phyloP scores from a whole-genome alignment of 2,797 vertebrate species.

The Bradypodion ventrale region DNA sequence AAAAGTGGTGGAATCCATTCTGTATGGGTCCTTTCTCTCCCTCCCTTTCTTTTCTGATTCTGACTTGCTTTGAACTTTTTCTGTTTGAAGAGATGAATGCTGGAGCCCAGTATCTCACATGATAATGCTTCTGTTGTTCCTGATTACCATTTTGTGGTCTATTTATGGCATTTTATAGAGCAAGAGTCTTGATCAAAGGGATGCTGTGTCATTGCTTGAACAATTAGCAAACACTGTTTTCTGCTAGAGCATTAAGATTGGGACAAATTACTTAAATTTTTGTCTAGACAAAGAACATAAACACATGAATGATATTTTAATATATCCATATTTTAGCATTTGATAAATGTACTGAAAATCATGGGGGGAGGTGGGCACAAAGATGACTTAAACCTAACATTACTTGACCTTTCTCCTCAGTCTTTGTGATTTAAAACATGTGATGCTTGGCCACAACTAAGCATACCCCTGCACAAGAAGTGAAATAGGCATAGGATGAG shows the following conservation, averaged over 20 bases:
- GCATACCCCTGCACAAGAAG: neutral
- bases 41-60: conserved; percentile 68
- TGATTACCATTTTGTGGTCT: conserved; percentile 74
- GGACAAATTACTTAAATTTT: conserved; percentile 55
- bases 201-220: conserved; percentile 67
- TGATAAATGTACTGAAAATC: neutral
- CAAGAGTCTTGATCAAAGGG: conserved; percentile 68
- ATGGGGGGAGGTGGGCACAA: neutral
- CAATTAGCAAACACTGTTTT: conserved; percentile 67
- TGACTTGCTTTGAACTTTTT: conserved; percentile 77
- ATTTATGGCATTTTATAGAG: conserved; percentile 68
- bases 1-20: conserved; percentile 66
- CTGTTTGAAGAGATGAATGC: conserved; percentile 79
- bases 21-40: conserved; percentile 53
- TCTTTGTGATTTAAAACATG: conserved; percentile 31
- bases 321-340: neutral
- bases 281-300: conserved; percentile 28
- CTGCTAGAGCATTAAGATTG: conserved; percentile 38
- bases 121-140: conserved; percentile 77
- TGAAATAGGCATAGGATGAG: neutral
- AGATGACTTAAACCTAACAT: conserved; percentile 9
- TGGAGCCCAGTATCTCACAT: conserved; percentile 71
- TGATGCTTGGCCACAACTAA: conserved; percentile 16
- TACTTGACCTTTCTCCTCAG: conserved; percentile 34
- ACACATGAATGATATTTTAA: conserved; percentile 7